Conservation (phyloP, 1,140 invertebrate species). For the Tenebrio molitor region DNA sequence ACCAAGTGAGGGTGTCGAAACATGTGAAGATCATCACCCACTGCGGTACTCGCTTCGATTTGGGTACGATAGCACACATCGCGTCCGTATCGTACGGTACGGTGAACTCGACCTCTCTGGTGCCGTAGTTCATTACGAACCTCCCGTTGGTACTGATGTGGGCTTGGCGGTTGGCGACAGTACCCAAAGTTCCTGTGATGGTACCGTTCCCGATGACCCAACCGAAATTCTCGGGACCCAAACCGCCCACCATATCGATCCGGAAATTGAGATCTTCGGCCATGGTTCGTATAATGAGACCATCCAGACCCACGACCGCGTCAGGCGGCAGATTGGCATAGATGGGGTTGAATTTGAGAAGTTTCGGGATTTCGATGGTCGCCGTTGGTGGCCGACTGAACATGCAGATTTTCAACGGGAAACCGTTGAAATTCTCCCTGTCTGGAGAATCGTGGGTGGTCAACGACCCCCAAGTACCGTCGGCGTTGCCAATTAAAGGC, state of each 20-base stretch:
- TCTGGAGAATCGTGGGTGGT: too few species aligned
- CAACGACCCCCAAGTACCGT: conserved; percentile 18
- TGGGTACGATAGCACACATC: conserved; percentile 65
- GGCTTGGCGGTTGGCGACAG: conserved; percentile 59
- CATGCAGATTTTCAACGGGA: not conserved
- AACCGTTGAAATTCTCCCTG: conserved; percentile 14
- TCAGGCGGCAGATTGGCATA: conserved; percentile 45
- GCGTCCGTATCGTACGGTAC: conserved; percentile 62
- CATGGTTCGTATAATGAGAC: conserved; percentile 59
- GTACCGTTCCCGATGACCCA: conserved; percentile 59
- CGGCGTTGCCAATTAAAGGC: not conserved
- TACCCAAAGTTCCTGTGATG: conserved; percentile 63
- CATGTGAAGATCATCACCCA: conserved; percentile 64
- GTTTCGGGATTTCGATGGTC: conserved; percentile 2
- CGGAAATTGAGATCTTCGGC: conserved; percentile 65
- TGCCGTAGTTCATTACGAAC: conserved; percentile 64
- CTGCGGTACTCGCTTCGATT: conserved; percentile 63
- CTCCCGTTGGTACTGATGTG: conserved; percentile 64
- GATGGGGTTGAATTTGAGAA: not conserved
- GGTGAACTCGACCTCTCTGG: conserved; percentile 61
- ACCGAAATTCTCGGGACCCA: too few species aligned
- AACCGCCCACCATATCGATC: too few species aligned
- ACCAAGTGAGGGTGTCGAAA: conserved; percentile 52
- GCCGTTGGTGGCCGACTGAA: not conserved
- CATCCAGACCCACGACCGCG: conserved; percentile 59